Evolutionary conservation across 2,888 invertebrate species (phyloP), one percentile per base, ranked within the genome.

Genomic region (Rhorus exstirpatorius): DNA sequence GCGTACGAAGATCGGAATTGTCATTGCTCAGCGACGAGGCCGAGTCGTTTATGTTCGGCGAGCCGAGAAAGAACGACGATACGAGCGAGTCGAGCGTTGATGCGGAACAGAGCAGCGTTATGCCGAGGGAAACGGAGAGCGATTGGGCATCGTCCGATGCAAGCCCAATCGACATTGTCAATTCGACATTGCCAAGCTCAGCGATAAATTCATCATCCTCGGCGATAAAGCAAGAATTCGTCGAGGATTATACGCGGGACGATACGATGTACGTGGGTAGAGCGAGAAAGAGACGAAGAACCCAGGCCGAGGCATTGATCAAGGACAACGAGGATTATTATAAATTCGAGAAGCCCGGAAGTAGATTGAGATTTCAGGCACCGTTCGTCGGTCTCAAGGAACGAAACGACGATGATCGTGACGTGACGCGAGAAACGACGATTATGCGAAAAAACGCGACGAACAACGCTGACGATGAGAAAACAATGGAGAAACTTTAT

Each of bases 21-120:
- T 95, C 96, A 0, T 94, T 96, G 65, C 92, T 97, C 61, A 97
- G 97, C 88, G 97, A 97, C 87, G 97, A 97, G 91, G 97, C 97
- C 0, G 97, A 97, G 88, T 97, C 96, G 87, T 97, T 97, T 90
- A 96, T 97, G 95, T 97, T 97, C 90, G 93, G 94, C 3, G 94
- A 94, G 79, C 96, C 97, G 0, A 95, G 95, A 86, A 94, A 95
- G 49, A 95, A 95, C 17, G 95, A 95, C 77, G 94, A 94, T 0
- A 91, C 93, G 0, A 94, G 94, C 21, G 94, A 94, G 10, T 94
- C 94, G 0, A 94, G 94, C 3, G 93, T 93, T 8, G 77, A 65
- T 12, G n/a, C n/a, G n/a, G 95, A 95, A 0, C 76, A 81, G 79
- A 86, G 83, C 77, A 92, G 93, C 79, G 80, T 90, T 35, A 79